Percentiles rank a stretch among this genome's conserved stretches.
phyloP scores from a whole-genome alignment of 2,888 invertebrate genomes.

The Polietes domitor region DNA sequence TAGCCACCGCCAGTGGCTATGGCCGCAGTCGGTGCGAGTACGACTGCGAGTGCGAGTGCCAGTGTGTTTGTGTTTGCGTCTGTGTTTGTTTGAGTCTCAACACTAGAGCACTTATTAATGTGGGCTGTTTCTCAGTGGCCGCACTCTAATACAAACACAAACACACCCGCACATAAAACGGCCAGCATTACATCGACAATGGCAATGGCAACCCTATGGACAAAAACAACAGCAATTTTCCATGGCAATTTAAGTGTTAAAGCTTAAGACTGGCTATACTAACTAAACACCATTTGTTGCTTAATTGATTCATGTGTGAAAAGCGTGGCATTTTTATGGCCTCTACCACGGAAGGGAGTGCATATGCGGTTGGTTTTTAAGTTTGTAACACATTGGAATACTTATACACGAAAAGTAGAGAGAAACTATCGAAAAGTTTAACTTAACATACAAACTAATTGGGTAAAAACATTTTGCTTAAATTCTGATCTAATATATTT shows the following conservation, averaged over 20 bases:
- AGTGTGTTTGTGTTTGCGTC: not conserved
- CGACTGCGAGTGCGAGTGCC: too few relatives aligned
- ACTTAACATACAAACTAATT: too few relatives aligned
- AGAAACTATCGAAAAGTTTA: too few relatives aligned
- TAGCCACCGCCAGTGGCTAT: not conserved
- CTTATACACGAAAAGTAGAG: too few relatives aligned
- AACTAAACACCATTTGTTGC: slow-evolving; percentile 50
- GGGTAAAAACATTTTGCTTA: too few relatives aligned
- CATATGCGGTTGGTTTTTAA: not conserved
- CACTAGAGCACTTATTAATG: not conserved
- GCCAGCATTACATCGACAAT: not conserved
- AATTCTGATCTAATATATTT: too few relatives aligned
- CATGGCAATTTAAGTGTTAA: slow-evolving; percentile 53
- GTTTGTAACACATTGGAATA: too few relatives aligned
- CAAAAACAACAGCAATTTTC: slow-evolving; percentile 18
- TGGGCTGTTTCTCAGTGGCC: slow-evolving; percentile 12
- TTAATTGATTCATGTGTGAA: slow-evolving; percentile 62
- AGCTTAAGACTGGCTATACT: slow-evolving; percentile 52
- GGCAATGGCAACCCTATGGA: not conserved
- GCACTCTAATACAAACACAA: not conserved
- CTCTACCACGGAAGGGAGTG: too few relatives aligned
- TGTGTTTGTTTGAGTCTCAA: not conserved
- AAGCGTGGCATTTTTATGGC: slow-evolving; percentile 8
- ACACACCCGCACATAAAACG: not conserved
- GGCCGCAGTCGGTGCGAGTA: not conserved